Base-by-base conservation (phyloP, 2,113 vertebrate species). In the Ptyas mucosa region DNA sequence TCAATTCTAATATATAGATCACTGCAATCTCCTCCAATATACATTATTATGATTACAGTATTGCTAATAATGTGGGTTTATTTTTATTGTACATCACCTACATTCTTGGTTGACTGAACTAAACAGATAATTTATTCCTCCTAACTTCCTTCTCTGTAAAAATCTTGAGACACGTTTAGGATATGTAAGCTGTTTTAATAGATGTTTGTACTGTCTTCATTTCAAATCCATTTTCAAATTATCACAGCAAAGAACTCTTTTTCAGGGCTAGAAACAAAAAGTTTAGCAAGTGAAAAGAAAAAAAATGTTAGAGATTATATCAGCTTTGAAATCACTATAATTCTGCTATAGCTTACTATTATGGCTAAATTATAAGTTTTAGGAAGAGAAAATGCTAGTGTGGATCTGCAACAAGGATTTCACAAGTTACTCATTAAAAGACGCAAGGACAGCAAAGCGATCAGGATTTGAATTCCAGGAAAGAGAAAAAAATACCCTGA, bases 311-410 rank as follows among this genome's bases (percentile, higher is more conserved):
- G 54, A 93, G 52, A 90, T 93, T 90, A 54, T 29, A 23, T 88
- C 54, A 91, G 93, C 94, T 94, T 94, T 39, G 51, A 94, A 96
- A 96, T 95, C 94, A 95, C 94, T 94, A 94, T 92, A 95, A 94
- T 24, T 86, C 90, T 95, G 92, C 54, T 93, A 24, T 93, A 95
- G 92, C 23, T 91, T 85, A 92, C 90, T 91, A 92, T 91, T 90
- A 64, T 54, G 85, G 90, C 90, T 91, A 91, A 91, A 89, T 93
- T 95, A 88, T 86, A 96, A 94, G 95, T 93, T 93, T 92, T 51
- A 39, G 15, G 29, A 89, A 89, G 86, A 91, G 90, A 90, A 93
- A n/a, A 93, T 46, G 4, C 89, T 94, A 95, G 18, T 2, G 46
- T 93, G 94, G 93, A 87, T 94, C 89, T 94, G 93, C 91, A 95